Percentiles rank a stretch among this genome's conserved stretches.
phyloP scores from a whole-genome alignment of 2,888 invertebrate species.

The Drosophila paracracens region DNA sequence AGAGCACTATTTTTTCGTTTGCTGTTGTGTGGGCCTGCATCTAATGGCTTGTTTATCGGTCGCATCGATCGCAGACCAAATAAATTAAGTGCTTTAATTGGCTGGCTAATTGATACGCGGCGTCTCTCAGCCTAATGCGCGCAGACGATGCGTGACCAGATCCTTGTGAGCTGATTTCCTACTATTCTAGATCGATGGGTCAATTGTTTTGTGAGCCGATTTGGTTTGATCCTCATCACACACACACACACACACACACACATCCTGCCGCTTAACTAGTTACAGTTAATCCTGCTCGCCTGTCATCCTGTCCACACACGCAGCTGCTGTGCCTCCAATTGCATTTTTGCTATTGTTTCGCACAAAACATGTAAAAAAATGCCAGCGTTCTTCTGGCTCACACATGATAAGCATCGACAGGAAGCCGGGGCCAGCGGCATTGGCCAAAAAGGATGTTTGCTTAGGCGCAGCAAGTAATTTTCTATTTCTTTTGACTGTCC shows the following conservation, averaged over 20 bases:
- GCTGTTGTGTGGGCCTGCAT: constrained; percentile 18
- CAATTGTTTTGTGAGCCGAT: constrained; percentile 42
- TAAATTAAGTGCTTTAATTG: constrained; percentile 67
- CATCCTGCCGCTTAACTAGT: constrained; percentile 30
- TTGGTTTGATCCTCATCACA: constrained; percentile 21
- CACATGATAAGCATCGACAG: constrained; percentile 73
- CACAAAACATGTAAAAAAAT: constrained; percentile 34
- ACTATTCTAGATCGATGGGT: constrained; percentile 4
- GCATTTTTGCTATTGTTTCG: constrained; percentile 37
- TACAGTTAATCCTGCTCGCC: constrained; percentile 56
- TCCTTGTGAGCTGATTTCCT: background rate
- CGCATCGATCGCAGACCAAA: constrained; percentile 59
- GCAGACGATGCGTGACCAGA: constrained; percentile 32
- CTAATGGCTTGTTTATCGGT: constrained; percentile 73
- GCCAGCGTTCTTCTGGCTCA: constrained; percentile 35
- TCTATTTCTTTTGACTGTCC: constrained; percentile 16
- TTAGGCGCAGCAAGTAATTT: constrained; percentile 56
- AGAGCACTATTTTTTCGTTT: background rate
- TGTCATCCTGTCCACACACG: constrained; percentile 39
- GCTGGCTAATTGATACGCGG: constrained; percentile 66
- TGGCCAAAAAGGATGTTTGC: constrained; percentile 73
- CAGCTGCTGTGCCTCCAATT: constrained; percentile 56
- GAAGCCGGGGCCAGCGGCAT: constrained; percentile 54
- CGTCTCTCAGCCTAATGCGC: constrained; percentile 36
- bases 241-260: constrained; percentile 17